Percentiles rank a stretch among this genome's conserved stretches.
phyloP scores from a whole-genome alignment of 1,140 invertebrate genomes.

The Drosophila equinoxialis region DNA sequence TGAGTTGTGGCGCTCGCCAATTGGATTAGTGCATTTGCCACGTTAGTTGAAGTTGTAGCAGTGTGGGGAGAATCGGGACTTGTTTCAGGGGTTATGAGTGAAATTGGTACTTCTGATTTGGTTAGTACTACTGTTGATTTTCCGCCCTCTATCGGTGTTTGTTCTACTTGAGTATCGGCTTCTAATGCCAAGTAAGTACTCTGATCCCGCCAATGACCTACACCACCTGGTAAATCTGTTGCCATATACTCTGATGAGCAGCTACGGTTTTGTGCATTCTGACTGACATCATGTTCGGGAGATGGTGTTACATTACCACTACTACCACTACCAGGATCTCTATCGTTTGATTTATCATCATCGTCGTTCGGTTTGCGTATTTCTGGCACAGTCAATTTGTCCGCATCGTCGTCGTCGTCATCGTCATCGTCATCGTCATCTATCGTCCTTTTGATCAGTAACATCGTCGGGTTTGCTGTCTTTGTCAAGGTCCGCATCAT shows the following conservation, averaged over 20 bases:
- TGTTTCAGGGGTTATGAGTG: conserved; percentile 50
- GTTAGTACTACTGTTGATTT: conserved; percentile 54
- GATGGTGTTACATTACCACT: conserved; percentile 85
- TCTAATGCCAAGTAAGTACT: conserved; percentile 88
- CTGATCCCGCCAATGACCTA: conserved; percentile 92
- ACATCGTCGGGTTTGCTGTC: conserved; percentile 71
- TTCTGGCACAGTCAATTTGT: conserved; percentile 76
- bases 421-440: conserved; percentile 83
- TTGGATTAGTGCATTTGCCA: conserved; percentile 81
- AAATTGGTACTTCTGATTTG: conserved; percentile 53
- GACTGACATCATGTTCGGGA: conserved; percentile 78
- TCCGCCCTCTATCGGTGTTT: conserved; percentile 38
- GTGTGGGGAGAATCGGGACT: conserved; percentile 40
- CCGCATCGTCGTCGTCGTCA: conserved; percentile 68
- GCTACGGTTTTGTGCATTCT: conserved; percentile 77
- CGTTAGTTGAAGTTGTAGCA: conserved; percentile 64
- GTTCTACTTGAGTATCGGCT: conserved; percentile 60
- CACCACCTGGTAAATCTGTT: conserved; percentile 89
- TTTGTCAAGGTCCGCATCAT: conserved; percentile 60
- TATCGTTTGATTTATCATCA: conserved; percentile 85
- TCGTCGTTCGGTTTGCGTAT: conserved; percentile 82
- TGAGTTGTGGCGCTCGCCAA: conserved; percentile 82
- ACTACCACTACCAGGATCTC: conserved; percentile 86
- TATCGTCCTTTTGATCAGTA: conserved; percentile 38
- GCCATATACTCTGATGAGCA: conserved; percentile 87